Evolutionary conservation across 2,797 vertebrate genomes (phyloP).

Genomic region (Fistularia commersonii): DNA sequence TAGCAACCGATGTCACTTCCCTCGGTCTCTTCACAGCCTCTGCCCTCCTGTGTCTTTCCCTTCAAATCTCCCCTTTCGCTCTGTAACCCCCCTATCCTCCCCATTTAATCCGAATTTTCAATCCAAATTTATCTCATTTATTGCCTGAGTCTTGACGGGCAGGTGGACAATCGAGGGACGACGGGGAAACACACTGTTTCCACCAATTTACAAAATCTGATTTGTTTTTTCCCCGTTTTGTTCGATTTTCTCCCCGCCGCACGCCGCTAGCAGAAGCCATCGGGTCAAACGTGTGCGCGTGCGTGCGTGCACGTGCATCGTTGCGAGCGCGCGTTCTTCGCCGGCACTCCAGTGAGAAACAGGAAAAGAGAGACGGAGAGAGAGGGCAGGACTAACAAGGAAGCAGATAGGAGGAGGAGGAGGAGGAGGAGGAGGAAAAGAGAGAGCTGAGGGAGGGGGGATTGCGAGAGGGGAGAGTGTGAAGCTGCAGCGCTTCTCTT

Average conservation of each 20-base stretch:
- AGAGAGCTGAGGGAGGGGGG: conserved; percentile 62
- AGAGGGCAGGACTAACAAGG: conserved; percentile 49
- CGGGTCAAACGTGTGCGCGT: conserved; percentile 79
- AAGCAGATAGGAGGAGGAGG: conserved; percentile 60
- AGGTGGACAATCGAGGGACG: conserved; percentile 12
- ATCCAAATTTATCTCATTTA: no score
- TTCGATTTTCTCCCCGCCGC: conserved; percentile 6
- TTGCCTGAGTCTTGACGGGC: conserved; percentile 23
- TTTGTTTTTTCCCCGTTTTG: conserved; percentile 15
- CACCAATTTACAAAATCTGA: conserved; percentile 20
- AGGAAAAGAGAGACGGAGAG: conserved; percentile 32
- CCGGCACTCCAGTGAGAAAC: conserved; percentile 23
- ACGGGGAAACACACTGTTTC: neutral
- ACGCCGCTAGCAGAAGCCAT: conserved; percentile 81
- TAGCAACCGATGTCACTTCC: no score
- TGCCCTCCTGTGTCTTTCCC: no score
- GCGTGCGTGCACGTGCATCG: conserved; percentile 29
- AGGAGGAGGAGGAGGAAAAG: conserved; percentile 55
- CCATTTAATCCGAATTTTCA: neutral
- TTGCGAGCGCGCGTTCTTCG: no score
- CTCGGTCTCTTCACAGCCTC: no score
- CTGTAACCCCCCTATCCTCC: neutral
- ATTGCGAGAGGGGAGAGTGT: conserved; percentile 68
- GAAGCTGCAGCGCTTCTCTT: conserved; percentile 73
- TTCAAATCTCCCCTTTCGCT: neutral